Conservation (phyloP, 2,888 invertebrate species). For the Autographa gamma region DNA sequence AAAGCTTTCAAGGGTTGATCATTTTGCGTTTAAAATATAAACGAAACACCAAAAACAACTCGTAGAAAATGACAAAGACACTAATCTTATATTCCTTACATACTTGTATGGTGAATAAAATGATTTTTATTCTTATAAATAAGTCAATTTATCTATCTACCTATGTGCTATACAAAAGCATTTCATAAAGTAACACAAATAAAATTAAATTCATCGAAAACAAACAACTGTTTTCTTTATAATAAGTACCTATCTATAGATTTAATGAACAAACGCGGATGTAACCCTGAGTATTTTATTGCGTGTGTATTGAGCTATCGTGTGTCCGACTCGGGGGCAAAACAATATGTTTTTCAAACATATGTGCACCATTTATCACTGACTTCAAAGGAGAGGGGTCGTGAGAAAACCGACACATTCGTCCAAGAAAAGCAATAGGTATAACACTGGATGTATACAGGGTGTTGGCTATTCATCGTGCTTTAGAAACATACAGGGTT, state of each 20-base stretch:
- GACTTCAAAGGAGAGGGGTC: constrained; percentile 28
- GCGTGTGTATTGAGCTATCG: constrained; percentile 11
- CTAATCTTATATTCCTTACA: no score
- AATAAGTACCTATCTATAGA: no score
- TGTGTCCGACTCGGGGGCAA: constrained; percentile 7
- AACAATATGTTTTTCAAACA: constrained; percentile 26
- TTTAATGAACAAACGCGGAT: neutral
- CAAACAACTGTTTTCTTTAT: no score
- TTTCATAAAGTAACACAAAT: no score
- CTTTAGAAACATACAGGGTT: neutral
- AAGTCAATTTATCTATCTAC: no score
- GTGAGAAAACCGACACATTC: constrained; percentile 33
- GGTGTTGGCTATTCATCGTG: neutral
- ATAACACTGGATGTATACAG: neutral
- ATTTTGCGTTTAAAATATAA: neutral
- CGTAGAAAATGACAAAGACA: no score
- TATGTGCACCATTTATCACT: constrained; percentile 34
- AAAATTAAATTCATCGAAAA: no score
- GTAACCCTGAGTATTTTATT: constrained; percentile 4
- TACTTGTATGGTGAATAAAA: no score
- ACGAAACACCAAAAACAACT: no score
- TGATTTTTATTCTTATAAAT: no score
- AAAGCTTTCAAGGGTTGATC: neutral
- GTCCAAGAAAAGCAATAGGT: constrained; percentile 8
- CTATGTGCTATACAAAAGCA: no score